A percentile compares a stretch with the other conserved stretches of the same genome.
These are phyloP conservation scores for Limnephilus auricula DNA, from an alignment of 2,888 invertebrate genomes.

Conservation along the genomic window DNA sequence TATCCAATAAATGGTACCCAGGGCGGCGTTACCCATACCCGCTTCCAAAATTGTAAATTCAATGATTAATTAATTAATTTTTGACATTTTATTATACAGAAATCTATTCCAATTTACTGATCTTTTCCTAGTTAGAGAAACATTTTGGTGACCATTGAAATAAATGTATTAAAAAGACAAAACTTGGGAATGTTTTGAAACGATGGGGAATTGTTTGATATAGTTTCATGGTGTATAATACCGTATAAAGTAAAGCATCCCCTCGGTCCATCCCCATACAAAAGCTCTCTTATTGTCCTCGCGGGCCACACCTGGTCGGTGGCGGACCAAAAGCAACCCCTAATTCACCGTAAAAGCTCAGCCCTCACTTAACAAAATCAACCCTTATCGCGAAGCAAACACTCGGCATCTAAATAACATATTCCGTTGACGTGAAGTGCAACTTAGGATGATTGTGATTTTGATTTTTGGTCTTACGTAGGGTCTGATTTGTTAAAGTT, in stretches of 20 bases:
- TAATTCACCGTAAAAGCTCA: constrained; percentile 16
- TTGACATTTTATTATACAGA: too few species aligned
- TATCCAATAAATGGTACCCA: too few species aligned
- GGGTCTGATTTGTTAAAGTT: constrained; percentile 59
- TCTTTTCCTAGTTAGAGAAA: not conserved
- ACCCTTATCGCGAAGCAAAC: constrained; percentile 5
- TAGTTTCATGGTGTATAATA: constrained; percentile 3
- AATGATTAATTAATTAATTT: too few species aligned
- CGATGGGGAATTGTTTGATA: constrained; percentile 2
- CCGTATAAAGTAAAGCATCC: constrained; percentile 53
- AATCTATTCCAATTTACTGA: not conserved
- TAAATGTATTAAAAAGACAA: not conserved
- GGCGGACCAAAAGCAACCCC: constrained; percentile 36
- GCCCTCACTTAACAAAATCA: not conserved
- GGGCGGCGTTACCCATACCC: too few species aligned
- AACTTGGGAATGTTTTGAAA: not conserved
- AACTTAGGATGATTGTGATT: constrained; percentile 18
- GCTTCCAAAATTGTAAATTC: too few species aligned
- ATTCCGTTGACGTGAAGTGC: not conserved
- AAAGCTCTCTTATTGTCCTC: constrained; percentile 46
- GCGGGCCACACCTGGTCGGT: constrained; percentile 61
- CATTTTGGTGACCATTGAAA: not conserved
- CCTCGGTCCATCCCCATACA: constrained; percentile 64
- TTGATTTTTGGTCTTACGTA: constrained; percentile 24
- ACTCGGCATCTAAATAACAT: not conserved